Conservation (phyloP, 2,113 vertebrate species). For the Larimichthys polyactis region DNA sequence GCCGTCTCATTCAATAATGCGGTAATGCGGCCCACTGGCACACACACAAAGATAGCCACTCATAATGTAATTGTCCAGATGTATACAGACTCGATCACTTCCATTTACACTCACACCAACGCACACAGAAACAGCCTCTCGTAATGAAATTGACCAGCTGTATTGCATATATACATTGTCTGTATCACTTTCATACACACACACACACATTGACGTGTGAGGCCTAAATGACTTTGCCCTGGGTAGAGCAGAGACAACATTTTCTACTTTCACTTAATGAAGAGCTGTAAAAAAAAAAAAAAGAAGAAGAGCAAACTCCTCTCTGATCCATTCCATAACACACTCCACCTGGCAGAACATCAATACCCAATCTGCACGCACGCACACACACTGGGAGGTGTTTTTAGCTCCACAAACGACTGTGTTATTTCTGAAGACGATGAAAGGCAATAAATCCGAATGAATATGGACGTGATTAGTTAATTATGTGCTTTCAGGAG, state of each 20-base stretch:
- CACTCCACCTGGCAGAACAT: conserved; percentile 71
- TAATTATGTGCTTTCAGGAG: conserved; percentile 74
- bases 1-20: conserved; percentile 71
- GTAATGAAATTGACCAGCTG: conserved; percentile 51
- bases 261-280: conserved; percentile 55
- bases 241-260: conserved; percentile 19
- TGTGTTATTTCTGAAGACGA: conserved; percentile 53
- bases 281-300: conserved; percentile 44
- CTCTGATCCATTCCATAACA: conserved; percentile 63
- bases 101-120: conserved; percentile 39
- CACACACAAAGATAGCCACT: conserved; percentile 56
- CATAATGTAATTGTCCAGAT: conserved; percentile 59
- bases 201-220: not conserved
- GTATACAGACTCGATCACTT: conserved; percentile 62
- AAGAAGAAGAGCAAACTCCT: conserved; percentile 34
- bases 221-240: conserved; percentile 26
- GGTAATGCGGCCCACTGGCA: conserved; percentile 56
- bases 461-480: conserved; percentile 76
- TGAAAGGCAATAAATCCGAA: conserved; percentile 58
- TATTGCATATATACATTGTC: conserved; percentile 8
- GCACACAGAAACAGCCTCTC: conserved; percentile 54
- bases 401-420: conserved; percentile 33
- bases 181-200: conserved; percentile 16
- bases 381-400: conserved; percentile 21
- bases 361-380: conserved; percentile 61